Evolutionary conservation across 2,797 vertebrate species (phyloP).

Genomic region (Enoplosus armatus): DNA sequence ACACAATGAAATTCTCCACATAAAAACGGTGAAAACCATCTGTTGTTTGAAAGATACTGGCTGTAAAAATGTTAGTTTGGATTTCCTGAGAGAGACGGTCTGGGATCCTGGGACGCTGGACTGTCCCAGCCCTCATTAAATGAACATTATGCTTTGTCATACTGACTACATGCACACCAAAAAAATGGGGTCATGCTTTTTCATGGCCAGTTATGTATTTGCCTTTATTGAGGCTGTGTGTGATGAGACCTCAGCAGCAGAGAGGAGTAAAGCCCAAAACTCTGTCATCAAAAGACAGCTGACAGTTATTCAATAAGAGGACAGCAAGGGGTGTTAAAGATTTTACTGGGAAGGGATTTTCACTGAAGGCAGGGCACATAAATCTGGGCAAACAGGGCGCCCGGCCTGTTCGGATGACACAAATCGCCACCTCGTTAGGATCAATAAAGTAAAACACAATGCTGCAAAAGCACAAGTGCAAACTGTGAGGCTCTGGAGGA

Average conservation of each 20-base stretch:
- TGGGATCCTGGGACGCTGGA: conserved; percentile 1
- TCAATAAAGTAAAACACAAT: conserved; percentile 86
- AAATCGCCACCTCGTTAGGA: conserved; percentile 80
- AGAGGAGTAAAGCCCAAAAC: conserved; percentile 69
- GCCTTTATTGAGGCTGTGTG: conserved; percentile 42
- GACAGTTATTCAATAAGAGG: conserved; percentile 83
- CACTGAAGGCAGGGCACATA: conserved; percentile 73
- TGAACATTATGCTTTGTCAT: conserved; percentile 54
- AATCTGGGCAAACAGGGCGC: conserved; percentile 80
- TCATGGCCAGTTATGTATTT: conserved; percentile 53
- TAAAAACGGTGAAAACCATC: conserved; percentile 31
- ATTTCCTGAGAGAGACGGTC: conserved; percentile 26
- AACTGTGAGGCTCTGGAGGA: conserved; percentile 71
- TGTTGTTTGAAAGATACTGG: conserved; percentile 45
- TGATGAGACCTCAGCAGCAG: conserved; percentile 55
- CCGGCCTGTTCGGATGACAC: conserved; percentile 74
- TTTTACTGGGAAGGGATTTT: conserved; percentile 81
- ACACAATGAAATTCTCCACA: conserved; percentile 5
- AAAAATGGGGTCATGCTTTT: conserved; percentile 30
- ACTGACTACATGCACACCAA: conserved; percentile 28
- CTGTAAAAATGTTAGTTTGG: conserved; percentile 39
- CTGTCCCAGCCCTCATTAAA: conserved; percentile 42
- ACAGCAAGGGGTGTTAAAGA: conserved; percentile 79
- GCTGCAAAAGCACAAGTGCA: conserved; percentile 78
- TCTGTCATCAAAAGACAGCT: conserved; percentile 76